Conservation (phyloP, 2,113 vertebrate species). For the Physeter macrocephalus region DNA sequence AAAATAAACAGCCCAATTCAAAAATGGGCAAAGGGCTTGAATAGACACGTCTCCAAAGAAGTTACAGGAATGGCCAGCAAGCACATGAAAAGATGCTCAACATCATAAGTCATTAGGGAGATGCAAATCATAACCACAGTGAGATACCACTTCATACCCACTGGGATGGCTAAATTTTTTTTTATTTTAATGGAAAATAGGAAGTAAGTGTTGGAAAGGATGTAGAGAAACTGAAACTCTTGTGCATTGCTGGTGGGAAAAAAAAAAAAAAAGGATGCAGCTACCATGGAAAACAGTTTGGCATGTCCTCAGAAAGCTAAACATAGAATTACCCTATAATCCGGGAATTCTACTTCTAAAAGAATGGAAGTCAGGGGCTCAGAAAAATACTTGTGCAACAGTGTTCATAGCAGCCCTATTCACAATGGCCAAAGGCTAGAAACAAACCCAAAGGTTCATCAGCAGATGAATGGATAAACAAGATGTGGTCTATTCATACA, state of each 20-base stretch:
- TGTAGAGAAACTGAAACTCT: not conserved
- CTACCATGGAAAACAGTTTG: not conserved
- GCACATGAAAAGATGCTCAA: not conserved
- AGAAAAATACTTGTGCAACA: not conserved
- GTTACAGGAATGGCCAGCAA: not conserved
- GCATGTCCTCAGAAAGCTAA: not conserved
- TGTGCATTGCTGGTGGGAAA: rapidly evolving
- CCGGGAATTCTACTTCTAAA: not conserved
- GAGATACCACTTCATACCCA: not conserved
- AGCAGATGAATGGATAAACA: rapidly evolving
- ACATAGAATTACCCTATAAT: no score
- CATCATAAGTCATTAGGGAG: not conserved
- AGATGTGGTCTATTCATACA: rapidly evolving
- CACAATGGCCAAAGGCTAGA: not conserved
- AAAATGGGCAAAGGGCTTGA: not conserved
- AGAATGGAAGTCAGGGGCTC: not conserved
- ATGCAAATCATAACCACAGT: not conserved
- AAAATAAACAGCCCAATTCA: not conserved
- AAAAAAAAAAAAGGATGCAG: no score
- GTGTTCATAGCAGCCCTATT: rapidly evolving
- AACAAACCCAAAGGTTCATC: not conserved
- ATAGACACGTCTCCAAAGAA: not conserved
- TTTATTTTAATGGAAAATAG: not conserved
- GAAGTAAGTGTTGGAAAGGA: not conserved
- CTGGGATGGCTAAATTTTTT: rapidly evolving